phyloP scores from a whole-genome alignment of 2,797 vertebrate species.

The Stomatorhinus walkeri region DNA sequence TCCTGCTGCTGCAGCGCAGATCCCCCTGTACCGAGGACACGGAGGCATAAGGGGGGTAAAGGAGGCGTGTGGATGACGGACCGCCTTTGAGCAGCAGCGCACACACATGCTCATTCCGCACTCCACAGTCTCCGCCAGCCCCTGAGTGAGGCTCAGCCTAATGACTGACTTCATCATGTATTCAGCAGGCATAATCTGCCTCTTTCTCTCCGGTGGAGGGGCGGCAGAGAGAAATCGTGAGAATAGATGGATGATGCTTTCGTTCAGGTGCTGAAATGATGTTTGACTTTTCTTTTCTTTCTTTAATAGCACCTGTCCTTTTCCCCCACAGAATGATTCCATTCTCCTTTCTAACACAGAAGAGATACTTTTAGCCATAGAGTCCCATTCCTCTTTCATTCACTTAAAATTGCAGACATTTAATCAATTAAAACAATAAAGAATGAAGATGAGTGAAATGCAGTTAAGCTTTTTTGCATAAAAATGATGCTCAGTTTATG shows the following conservation, averaged over 20 bases:
- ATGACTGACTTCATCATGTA: slow-evolving; percentile 77
- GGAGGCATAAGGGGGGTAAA: slow-evolving; percentile 56
- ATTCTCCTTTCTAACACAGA: background rate
- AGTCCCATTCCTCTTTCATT: background rate
- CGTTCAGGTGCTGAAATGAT: background rate
- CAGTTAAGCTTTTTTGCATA: background rate
- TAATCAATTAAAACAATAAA: background rate
- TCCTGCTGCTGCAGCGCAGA: slow-evolving; percentile 24
- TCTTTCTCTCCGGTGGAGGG: slow-evolving; percentile 25
- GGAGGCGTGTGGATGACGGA: slow-evolving; percentile 49
- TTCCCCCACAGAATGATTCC: background rate
- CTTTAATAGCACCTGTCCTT: background rate
- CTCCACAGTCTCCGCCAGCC: slow-evolving; percentile 27
- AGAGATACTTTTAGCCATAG: background rate
- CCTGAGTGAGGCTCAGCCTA: slow-evolving; percentile 58
- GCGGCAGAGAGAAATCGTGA: slow-evolving; percentile 16
- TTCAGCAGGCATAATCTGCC: slow-evolving; percentile 64
- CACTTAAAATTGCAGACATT: background rate
- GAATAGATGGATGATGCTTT: background rate
- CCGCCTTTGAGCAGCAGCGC: slow-evolving; percentile 49
- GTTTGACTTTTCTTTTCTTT: background rate
- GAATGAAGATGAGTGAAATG: background rate
- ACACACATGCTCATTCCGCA: slow-evolving; percentile 11
- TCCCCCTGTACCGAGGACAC: slow-evolving; percentile 40
- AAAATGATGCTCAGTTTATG: background rate